phyloP scores from a whole-genome alignment of 2,888 invertebrate genomes.

The Pecten maximus region DNA sequence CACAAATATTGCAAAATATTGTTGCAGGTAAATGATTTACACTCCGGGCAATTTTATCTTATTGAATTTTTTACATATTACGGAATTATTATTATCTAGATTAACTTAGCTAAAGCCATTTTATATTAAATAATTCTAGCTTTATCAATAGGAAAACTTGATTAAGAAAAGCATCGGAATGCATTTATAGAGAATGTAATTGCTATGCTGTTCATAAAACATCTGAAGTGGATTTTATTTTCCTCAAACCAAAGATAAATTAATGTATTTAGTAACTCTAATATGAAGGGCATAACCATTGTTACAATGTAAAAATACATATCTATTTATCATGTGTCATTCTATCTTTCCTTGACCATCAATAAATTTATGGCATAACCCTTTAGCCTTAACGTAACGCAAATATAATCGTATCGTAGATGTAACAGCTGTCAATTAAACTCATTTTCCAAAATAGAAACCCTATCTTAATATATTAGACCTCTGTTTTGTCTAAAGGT shows the following conservation, averaged over 20 bases:
- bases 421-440: neutral
- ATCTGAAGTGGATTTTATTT: neutral
- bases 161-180: neutral
- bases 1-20: neutral
- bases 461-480: neutral
- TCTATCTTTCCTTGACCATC: neutral
- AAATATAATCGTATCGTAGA: neutral
- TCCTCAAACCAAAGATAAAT: neutral
- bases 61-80: neutral
- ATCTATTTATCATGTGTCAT: constrained; percentile 23
- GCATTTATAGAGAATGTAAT: neutral
- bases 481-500: neutral
- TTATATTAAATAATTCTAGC: neutral
- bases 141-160: neutral
- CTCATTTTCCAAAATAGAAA: neutral
- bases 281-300: neutral
- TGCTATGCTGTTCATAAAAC: neutral
- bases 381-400: neutral
- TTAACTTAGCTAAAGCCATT: neutral
- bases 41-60: neutral
- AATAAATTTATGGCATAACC: neutral
- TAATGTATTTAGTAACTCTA: neutral
- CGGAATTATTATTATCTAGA: neutral
- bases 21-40: neutral
- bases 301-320: neutral